Evolutionary conservation across 1,140 invertebrate genomes (phyloP), one percentile per base, ranked within the genome.

Genomic region (Caenorhabditis latens): DNA sequence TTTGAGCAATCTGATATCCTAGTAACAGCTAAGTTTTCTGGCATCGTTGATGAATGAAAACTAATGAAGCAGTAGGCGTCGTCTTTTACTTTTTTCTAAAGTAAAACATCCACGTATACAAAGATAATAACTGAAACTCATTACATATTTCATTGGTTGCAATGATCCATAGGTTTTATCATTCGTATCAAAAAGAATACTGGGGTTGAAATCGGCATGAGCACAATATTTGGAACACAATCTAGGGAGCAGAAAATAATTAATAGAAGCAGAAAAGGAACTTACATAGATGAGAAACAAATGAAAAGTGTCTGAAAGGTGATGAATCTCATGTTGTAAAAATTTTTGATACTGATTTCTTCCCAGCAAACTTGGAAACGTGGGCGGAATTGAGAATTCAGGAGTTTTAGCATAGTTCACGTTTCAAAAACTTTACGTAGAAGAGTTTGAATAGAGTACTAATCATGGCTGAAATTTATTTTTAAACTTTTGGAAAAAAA

Each of bases 261-360:
- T 42, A 67, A 3, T 9, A 67, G 19, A 2, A 9, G 1, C 8
- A 4, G 7, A n/a, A 71, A 6, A 19, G 5, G 19, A 43, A 71
- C 42, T 75, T n/a, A 75, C 67, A 75, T 42, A 46, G 67, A 43
- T 7, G 5, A n/a, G 43, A 75, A 46, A 19, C 42, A 75, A n/a
- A 75, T 75, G 19, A 19, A 14, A 75, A 75, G 67, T 8, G 43
- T 48, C 24, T 46, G 67, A 75, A 75, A n/a, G 42, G 24, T 40
- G 5, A 75, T 6, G 42, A 75, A 46, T n/a, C n/a, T 75, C 67
- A 75, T 75, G 67, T 58, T 21, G 50, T 8, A 61, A n/a, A 61
- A n/a, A n/a, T 1, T 61, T 61, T 1, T n/a, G 57, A 9, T 7
- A 61, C 19, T n/a, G 57, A 24, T 7, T n/a, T n/a, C 50, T 53